phyloP scores from a whole-genome alignment of 2,113 vertebrate species.

The Craseonycteris thonglongyai region DNA sequence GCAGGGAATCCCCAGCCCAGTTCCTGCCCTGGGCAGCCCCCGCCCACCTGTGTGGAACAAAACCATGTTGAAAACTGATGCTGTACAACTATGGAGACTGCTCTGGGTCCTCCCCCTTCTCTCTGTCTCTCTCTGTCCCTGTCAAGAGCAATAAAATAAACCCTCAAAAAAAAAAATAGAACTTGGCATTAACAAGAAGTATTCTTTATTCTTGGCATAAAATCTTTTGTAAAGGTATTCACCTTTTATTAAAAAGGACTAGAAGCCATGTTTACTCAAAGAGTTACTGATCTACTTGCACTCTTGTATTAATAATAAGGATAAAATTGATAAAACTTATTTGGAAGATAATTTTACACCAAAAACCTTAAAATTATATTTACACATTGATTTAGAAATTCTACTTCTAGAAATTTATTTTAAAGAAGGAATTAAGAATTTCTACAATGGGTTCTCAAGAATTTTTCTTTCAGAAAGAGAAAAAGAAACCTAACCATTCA shows the following conservation, averaged over 20 bases:
- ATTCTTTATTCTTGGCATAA: background rate
- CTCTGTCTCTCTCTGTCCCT: no score
- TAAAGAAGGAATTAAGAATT: background rate
- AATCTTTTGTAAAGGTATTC: background rate
- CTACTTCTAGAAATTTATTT: background rate
- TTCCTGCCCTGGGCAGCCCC: no score
- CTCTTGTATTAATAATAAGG: background rate
- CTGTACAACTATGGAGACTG: no score
- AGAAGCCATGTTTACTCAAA: background rate
- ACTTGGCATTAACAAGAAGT: background rate
- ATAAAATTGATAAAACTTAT: background rate
- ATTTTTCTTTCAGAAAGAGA: conserved; percentile 8
- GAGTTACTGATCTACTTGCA: background rate
- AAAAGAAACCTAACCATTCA: background rate
- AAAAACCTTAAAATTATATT: background rate
- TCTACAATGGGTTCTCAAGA: background rate
- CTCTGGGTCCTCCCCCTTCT: no score
- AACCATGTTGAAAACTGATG: no score
- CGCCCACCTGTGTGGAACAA: no score
- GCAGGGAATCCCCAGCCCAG: no score
- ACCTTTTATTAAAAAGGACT: background rate
- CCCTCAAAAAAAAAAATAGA: no score
- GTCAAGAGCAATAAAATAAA: no score
- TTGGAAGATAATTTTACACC: background rate
- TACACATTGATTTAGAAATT: background rate